phyloP scores from a whole-genome alignment of 2,113 vertebrate species.

The Tachysurus vachellii region DNA sequence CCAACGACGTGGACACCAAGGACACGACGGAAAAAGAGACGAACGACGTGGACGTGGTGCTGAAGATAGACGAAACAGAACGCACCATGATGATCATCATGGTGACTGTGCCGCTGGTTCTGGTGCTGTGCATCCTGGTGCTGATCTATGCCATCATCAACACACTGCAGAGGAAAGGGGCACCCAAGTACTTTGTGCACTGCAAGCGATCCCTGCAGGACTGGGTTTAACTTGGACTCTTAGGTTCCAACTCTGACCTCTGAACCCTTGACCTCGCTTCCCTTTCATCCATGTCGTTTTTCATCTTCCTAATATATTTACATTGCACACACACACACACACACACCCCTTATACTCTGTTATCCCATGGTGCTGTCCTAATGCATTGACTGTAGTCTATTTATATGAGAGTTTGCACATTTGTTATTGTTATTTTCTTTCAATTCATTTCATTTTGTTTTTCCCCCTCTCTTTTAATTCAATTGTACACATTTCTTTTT shows the following conservation, averaged over 20 bases:
- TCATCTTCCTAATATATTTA: conserved; percentile 41
- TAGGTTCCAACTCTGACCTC: conserved; percentile 40
- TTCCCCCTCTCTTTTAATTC: conserved; percentile 45
- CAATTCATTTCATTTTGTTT: conserved; percentile 31
- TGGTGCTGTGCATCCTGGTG: conserved; percentile 90
- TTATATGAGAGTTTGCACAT: conserved; percentile 74
- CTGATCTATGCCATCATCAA: conserved; percentile 89
- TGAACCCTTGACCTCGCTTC: conserved; percentile 45
- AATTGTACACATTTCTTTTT: conserved; percentile 56
- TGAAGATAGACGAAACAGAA: conserved; percentile 88
- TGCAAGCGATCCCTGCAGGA: conserved; percentile 97
- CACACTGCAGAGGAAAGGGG: conserved; percentile 92
- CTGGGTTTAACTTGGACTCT: conserved; percentile 83
- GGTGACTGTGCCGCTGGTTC: conserved; percentile 86
- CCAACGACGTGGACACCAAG: conserved; percentile 58
- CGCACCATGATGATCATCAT: conserved; percentile 88
- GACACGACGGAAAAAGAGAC: conserved; percentile 70
- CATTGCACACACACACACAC: conserved; percentile 35
- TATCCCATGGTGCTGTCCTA: conserved; percentile 79
- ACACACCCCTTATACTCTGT: conserved; percentile 52
- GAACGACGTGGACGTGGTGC: conserved; percentile 87
- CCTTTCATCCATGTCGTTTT: conserved; percentile 45
- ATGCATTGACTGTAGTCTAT: conserved; percentile 68
- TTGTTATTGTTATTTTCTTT: conserved; percentile 59
- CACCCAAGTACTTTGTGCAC: conserved; percentile 87